Conservation (phyloP, 2,797 vertebrate species). For the Eleutherodactylus coqui region DNA sequence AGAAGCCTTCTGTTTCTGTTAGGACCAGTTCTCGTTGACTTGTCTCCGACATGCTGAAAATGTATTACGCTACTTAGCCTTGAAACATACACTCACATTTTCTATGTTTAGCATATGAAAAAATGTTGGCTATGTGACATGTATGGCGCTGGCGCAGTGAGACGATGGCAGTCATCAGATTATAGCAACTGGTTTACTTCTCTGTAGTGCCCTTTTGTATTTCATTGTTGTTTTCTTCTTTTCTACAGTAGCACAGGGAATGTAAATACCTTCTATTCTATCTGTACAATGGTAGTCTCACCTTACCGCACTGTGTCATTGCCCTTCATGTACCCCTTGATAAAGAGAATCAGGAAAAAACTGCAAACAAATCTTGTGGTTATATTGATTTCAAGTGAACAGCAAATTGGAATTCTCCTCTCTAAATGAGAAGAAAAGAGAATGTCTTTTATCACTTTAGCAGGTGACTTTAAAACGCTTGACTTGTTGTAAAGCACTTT, state of each 20-base stretch:
- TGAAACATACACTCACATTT: not conserved
- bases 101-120: not conserved
- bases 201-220: not conserved
- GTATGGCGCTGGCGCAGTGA: not conserved
- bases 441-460: slow-evolving; percentile 3
- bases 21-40: not conserved
- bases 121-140: not conserved
- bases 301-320: not conserved
- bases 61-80: not conserved
- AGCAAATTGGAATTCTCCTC: slow-evolving; percentile 26
- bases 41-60: not conserved
- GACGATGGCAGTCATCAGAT: not conserved
- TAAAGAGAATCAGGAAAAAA: not conserved
- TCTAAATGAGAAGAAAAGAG: slow-evolving; percentile 18
- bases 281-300: not conserved
- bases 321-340: slow-evolving; percentile 7
- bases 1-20: not conserved
- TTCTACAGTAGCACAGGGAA: slow-evolving; percentile 6
- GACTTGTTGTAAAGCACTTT: not conserved
- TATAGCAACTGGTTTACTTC: not conserved
- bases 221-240: slow-evolving; percentile 28
- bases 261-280: not conserved
- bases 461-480: not conserved
- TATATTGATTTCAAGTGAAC: slow-evolving; percentile 41
- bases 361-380: slow-evolving; percentile 3